Evolutionary conservation across 2,888 invertebrate species (phyloP), one percentile per base, ranked within the genome.

Genomic region (Physocephala rufipes): DNA sequence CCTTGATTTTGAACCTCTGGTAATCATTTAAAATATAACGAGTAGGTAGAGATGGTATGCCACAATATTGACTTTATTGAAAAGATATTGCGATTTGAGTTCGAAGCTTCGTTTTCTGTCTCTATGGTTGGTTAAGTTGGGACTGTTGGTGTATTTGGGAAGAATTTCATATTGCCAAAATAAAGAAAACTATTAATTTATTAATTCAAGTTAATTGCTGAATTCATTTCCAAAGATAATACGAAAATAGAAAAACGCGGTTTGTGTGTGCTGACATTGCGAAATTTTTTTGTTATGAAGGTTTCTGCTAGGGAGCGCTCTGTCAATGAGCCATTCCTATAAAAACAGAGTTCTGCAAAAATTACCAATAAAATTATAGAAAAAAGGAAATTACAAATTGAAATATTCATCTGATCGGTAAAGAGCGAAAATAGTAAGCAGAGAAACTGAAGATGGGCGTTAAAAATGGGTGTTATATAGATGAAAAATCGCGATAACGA

Each of bases 381-480:
- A 69, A 68, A 16, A 51, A 58, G 15, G 24, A 12, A 16, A 58
- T 0, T 15, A 58, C 28, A 15, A 28, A 28, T 28, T 26, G 16
- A 21, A 28, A 51, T 43, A 53, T 19, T 55, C 15, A 61, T 9
- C 61, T 4, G 49, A 21, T 21, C 4, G 58, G 47, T 47, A 45
- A 43, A 24, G 21, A 28, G 16, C 67, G 64, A 45, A 70, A 16
- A 64, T 45, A 21, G 55, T 21, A 53, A 45, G 24, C 59, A 28
- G 21, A 24, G 36, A 51, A 66, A 36, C 9, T 28, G 15, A 28
- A n/a, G 36, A 58, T 65, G 63, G 62, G 71, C 49, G 58, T 65
- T 63, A 74, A 72, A 72, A 74, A 72, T 74, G 74, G 74, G 74
- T 74, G 74, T 74, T 61, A 73, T 63, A 71, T 71, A 62, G 49